phyloP scores from a whole-genome alignment of 2,888 invertebrate species.

The Orchestes rusci region DNA sequence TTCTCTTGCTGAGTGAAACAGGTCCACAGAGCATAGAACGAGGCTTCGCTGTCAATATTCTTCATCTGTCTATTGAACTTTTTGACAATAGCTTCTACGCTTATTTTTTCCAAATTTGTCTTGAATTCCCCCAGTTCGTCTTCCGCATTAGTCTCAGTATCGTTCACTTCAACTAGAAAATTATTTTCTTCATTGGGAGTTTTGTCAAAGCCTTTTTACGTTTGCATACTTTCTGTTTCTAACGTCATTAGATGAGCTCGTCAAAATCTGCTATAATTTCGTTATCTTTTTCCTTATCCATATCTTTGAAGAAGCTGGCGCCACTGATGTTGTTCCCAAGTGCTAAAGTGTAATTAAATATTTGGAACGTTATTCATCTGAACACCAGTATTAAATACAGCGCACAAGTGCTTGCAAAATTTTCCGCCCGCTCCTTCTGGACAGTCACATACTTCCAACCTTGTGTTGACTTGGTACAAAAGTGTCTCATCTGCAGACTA shows the following conservation, averaged over 20 bases:
- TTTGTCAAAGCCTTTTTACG: background rate
- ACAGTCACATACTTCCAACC: conserved; percentile 7
- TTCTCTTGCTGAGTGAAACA: background rate
- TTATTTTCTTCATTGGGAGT: background rate
- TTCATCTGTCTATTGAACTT: background rate
- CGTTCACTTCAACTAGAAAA: background rate
- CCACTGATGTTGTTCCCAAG: background rate
- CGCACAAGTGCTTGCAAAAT: conserved; percentile 15
- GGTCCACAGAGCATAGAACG: background rate
- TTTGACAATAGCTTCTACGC: background rate
- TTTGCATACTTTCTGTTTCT: background rate
- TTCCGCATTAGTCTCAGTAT: background rate
- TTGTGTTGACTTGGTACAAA: background rate
- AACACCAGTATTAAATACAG: conserved; percentile 13
- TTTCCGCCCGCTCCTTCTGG: conserved; percentile 14
- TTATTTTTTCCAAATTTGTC: background rate
- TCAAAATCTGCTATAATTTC: background rate
- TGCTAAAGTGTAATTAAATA: background rate
- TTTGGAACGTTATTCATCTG: background rate
- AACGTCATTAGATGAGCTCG: background rate
- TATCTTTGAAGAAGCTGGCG: background rate
- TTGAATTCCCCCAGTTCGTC: background rate
- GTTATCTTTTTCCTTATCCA: background rate
- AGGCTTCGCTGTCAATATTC: background rate
- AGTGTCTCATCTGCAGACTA: background rate